Evolutionary conservation across 2,113 vertebrate genomes (phyloP), one percentile per base, ranked within the genome.

Genomic region (Paedocypris sp.): DNA sequence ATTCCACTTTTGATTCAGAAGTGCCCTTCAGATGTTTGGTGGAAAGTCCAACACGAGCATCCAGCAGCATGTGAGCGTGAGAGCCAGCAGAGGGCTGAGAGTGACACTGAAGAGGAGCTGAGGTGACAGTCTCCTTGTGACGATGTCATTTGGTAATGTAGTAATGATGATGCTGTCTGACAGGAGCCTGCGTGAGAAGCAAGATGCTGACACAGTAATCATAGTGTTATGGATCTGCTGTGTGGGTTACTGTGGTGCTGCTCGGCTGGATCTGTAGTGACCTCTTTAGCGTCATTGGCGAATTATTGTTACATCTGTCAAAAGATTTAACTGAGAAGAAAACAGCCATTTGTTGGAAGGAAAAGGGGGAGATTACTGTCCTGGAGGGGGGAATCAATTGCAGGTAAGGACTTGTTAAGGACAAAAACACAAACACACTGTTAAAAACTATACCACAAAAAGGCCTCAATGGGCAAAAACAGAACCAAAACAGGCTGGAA

Each of bases 71-170:
- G 59, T 68, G 70, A 59, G n/a, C n/a, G n/a, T 50, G 62, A 75
- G 76, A 74, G 73, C 68, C 66, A 74, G 62, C 54, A 15, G 52
- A 77, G 50, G 49, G 67, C 67, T 56, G 64, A 71, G 66, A 23
- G 56, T 47, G 33, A 28, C 20, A 7, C 71, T 43, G 53, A 39
- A 73, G 73, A 73, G 22, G 3, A 52, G 31, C 3, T 3, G 22
- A 66, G 15, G 39, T 26, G 56, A 46, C 47, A 28, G 22, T 33
- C 47, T 66, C 47, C 54, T 60, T 35, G 46, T 52, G 54, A 59
- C 38, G 25, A 51, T 29, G 54, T 66, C 28, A 33, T 51, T 10
- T 50, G 61, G 46, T 42, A 42, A 13, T 66, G 43, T 43, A 22
- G 26, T 51, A 66, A 52, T 45, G 47, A 53, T 52, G 54, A 51